Conservation (phyloP, 2,888 invertebrate genomes). For the Drosophila affinis region DNA sequence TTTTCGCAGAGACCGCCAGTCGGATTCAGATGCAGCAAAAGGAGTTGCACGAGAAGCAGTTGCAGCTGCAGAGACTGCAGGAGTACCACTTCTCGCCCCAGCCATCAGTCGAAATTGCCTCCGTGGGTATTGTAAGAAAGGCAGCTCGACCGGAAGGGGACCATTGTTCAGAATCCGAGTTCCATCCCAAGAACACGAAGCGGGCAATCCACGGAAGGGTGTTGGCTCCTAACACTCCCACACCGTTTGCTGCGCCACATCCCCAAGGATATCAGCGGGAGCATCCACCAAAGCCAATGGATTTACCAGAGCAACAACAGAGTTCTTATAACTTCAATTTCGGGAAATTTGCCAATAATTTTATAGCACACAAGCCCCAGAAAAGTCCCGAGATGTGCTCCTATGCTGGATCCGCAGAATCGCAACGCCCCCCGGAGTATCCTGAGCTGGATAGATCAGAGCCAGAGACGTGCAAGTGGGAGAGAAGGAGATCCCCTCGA, state of each 20-base stretch:
- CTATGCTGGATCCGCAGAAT: neutral
- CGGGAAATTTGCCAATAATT: constrained; percentile 45
- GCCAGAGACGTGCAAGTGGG: neutral
- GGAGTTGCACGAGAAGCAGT: constrained; percentile 15
- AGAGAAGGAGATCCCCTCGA: neutral
- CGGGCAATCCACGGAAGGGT: constrained; percentile 6
- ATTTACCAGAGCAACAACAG: neutral
- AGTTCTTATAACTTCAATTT: constrained; percentile 50
- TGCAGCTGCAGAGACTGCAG: constrained; percentile 6
- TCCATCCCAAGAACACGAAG: neutral
- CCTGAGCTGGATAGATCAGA: neutral
- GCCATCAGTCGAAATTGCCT: neutral
- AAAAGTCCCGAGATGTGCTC: neutral
- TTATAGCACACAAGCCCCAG: constrained; percentile 7
- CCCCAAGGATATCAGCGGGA: neutral
- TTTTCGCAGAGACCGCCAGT: neutral
- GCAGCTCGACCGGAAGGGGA: neutral
- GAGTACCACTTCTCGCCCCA: neutral
- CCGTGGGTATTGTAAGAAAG: constrained; percentile 18
- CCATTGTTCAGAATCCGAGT: neutral
- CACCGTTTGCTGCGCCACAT: neutral
- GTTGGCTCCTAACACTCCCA: constrained; percentile 5
- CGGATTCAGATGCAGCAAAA: constrained; percentile 10
- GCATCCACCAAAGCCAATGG: too few relatives aligned
- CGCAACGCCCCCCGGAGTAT: neutral